A percentile compares a stretch with the other conserved stretches of the same genome.
phyloP scores from a whole-genome alignment of 2,113 vertebrate genomes.

The Riparia riparia region DNA sequence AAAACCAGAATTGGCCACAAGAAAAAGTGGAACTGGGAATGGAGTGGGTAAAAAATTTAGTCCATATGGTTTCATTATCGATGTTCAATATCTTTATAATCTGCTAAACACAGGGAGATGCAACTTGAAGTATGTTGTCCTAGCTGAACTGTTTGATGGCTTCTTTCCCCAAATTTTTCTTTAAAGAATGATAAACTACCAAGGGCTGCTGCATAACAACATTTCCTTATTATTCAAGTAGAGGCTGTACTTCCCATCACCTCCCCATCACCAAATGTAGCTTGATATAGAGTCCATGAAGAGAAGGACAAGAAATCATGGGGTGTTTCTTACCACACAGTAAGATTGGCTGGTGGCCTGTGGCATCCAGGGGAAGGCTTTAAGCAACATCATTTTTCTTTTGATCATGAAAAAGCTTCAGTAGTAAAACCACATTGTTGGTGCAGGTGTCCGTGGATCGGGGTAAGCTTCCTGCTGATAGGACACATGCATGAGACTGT shows the following conservation, averaged over 20 bases:
- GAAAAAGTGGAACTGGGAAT: conserved; percentile 27
- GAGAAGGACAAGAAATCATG: background rate
- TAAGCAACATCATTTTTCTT: background rate
- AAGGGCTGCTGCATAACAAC: background rate
- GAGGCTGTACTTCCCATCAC: background rate
- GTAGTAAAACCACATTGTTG: background rate
- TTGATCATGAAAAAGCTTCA: background rate
- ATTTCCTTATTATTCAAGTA: background rate
- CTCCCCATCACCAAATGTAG: background rate
- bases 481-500: rapidly evolving
- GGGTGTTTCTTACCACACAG: background rate
- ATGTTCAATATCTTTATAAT: conserved; percentile 16
- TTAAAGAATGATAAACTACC: background rate
- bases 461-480: background rate
- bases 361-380: background rate
- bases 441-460: background rate
- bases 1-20: conserved; percentile 30
- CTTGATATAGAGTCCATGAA: background rate
- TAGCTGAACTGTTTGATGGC: background rate
- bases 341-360: background rate
- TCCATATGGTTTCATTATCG: conserved; percentile 13
- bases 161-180: background rate
- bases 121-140: background rate
- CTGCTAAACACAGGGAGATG: background rate
- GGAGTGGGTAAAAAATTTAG: background rate